Base-by-base conservation (phyloP, 1,140 invertebrate species). In the Centruroides sculpturatus region DNA sequence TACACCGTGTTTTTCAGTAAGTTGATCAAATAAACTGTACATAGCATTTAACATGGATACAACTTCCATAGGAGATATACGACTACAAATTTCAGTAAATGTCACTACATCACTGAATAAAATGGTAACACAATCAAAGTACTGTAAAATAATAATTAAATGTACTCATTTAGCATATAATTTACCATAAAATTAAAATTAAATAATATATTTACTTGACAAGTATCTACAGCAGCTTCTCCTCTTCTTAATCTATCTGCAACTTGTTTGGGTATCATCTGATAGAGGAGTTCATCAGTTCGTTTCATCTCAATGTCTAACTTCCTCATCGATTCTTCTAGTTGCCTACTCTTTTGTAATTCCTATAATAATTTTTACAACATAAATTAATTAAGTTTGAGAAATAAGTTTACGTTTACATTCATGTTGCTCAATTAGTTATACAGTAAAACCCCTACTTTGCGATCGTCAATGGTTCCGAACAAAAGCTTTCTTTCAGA, bases 241-340 rank as follows among this genome's bases (percentile, higher is more conserved):
- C 95, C 94, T 58, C 85, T 86, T 62, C 93, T 76, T 23, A 98
- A 76, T 61, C 92, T 78, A 75, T 97, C 92, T 0, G 93, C 92
- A 1, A 96, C 92, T 73, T 91, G 87, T 75, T 95, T 96, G 6
- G 94, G 95, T 78, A 98, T 96, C 93, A 98, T 97, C 76, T 98
- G 94, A 74, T 98, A 98, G 0, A 98, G 74, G 1, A 98, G 75
- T 64, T 95, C 90, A 70, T 98, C 93, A 0, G 94, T 98, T 60
- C 91, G 79, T 68, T 86, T 85, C 91, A 96, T 97, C 73, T 98
- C 93, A 61, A 89, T 85, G 70, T 98, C 92, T 64, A 98, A 72
- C 74, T 94, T 93, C 64, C 85, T 79, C 92, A 98, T 97, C 0
- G 90, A 95, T 68, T 96, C 92, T 69, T 97, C 92, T 41, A 98